Percentiles rank a stretch among this genome's conserved stretches.
phyloP scores from a whole-genome alignment of 2,797 vertebrate genomes.

The Silurus lanzhouensis region DNA sequence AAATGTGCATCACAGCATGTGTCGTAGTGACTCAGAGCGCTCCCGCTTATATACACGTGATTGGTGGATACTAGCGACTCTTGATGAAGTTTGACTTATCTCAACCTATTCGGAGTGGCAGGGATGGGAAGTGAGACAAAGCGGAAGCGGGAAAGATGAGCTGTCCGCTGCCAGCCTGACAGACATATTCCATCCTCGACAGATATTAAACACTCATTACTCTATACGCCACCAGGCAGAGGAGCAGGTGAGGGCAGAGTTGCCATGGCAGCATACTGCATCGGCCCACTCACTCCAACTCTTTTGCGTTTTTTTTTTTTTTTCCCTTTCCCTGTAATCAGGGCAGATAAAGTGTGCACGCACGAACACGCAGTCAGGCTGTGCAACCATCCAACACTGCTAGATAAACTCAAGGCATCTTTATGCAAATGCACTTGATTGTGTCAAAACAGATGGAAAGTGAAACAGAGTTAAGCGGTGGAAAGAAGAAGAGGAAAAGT shows the following conservation, averaged over 20 bases:
- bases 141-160: slow-evolving; percentile 10
- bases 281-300: slow-evolving; percentile 59
- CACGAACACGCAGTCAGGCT: neutral
- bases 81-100: slow-evolving; percentile 24
- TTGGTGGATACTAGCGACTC: slow-evolving; percentile 12
- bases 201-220: slow-evolving; percentile 59
- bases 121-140: slow-evolving; percentile 13
- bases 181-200: slow-evolving; percentile 49
- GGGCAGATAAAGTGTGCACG: slow-evolving; percentile 11
- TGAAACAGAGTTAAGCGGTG: neutral
- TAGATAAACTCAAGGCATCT: slow-evolving; percentile 23
- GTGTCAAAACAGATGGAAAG: slow-evolving; percentile 9
- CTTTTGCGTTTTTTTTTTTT: slow-evolving; percentile 39
- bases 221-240: slow-evolving; percentile 49
- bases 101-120: neutral
- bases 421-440: slow-evolving; percentile 33
- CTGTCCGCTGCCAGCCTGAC: slow-evolving; percentile 34
- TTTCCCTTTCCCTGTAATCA: slow-evolving; percentile 13
- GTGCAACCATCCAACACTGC: slow-evolving; percentile 20
- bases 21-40: slow-evolving; percentile 23
- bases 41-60: neutral
- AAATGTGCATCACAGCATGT: slow-evolving; percentile 22
- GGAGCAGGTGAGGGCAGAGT: slow-evolving; percentile 67
- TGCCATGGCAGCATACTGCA: slow-evolving; percentile 67
- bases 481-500: neutral